Conservation (phyloP, 2,113 vertebrate species). For the Colaptes auratus region DNA sequence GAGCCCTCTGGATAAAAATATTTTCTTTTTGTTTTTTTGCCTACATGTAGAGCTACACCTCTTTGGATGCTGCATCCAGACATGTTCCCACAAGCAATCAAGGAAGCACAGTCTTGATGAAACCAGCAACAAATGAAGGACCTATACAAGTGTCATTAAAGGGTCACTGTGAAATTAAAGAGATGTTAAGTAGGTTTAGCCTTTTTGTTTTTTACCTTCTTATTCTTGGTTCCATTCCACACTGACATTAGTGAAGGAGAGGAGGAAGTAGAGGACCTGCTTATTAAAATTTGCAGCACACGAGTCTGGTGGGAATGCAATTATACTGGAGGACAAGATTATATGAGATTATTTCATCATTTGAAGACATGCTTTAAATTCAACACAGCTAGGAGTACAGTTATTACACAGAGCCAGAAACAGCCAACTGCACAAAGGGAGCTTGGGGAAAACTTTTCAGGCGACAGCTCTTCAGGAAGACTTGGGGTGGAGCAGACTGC, state of each 20-base stretch:
- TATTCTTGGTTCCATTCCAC: neutral
- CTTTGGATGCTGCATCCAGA: neutral
- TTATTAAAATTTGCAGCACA: slow-evolving; percentile 30
- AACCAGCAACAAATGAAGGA: neutral
- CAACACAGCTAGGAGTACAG: neutral
- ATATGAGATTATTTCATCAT: slow-evolving; percentile 39
- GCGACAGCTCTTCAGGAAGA: neutral
- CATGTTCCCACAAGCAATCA: neutral
- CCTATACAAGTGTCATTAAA: neutral
- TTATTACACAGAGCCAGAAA: neutral
- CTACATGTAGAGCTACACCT: neutral
- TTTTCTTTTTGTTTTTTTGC: neutral
- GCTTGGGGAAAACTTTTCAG: neutral
- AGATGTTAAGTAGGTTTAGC: neutral
- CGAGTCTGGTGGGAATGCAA: neutral
- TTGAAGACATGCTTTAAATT: slow-evolving; percentile 54
- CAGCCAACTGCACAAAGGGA: neutral
- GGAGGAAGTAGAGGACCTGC: neutral
- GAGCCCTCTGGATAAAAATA: neutral
- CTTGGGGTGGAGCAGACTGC: neutral
- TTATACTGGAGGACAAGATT: slow-evolving; percentile 22
- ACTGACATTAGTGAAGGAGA: neutral
- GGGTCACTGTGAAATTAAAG: neutral
- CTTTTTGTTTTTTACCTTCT: neutral
- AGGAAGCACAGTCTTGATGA: neutral